Percentiles rank a stretch among this genome's conserved stretches.
Evolutionary conservation across 2,888 invertebrate species (phyloP).

Genomic region (Plagiodera versicolora): DNA sequence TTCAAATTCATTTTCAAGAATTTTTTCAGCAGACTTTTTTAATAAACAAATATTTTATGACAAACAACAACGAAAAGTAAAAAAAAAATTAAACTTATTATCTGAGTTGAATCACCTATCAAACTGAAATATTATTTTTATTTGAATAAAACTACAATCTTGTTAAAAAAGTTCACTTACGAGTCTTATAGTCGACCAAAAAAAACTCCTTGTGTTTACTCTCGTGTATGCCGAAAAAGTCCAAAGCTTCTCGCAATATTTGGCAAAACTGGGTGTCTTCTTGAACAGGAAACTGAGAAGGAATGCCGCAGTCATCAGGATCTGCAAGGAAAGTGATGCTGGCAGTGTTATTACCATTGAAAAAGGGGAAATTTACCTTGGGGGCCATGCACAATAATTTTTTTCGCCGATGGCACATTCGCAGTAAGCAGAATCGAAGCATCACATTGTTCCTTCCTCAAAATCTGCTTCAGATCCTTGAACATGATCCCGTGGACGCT

Average conservation of each 20-base stretch:
- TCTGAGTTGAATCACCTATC: too few relatives aligned
- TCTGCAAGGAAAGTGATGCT: slow-evolving; percentile 53
- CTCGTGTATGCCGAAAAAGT: slow-evolving; percentile 96
- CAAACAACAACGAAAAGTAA: too few relatives aligned
- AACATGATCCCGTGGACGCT: slow-evolving; percentile 99
- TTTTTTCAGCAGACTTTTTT: too few relatives aligned
- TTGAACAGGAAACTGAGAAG: slow-evolving; percentile 97
- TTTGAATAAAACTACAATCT: too few relatives aligned
- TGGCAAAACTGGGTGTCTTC: slow-evolving; percentile 96
- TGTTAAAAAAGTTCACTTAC: too few relatives aligned
- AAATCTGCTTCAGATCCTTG: slow-evolving; percentile 97
- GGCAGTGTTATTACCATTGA: not conserved
- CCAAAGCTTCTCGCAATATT: slow-evolving; percentile 91
- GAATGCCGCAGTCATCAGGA: slow-evolving; percentile 90
- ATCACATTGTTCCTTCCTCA: slow-evolving; percentile 98
- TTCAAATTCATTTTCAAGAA: too few relatives aligned
- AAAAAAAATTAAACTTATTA: too few relatives aligned
- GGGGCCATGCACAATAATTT: slow-evolving; percentile 95
- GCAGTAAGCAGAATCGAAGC: slow-evolving; percentile 96
- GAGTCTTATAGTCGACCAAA: slow-evolving; percentile 97
- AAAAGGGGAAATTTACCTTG: slow-evolving; percentile 60
- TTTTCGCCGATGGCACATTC: slow-evolving; percentile 98
- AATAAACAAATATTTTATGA: too few relatives aligned
- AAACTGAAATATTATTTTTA: too few relatives aligned
- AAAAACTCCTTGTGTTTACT: slow-evolving; percentile 86